Evolutionary conservation across 2,888 invertebrate genomes (phyloP).

Genomic region (Lithophane ornitopus): DNA sequence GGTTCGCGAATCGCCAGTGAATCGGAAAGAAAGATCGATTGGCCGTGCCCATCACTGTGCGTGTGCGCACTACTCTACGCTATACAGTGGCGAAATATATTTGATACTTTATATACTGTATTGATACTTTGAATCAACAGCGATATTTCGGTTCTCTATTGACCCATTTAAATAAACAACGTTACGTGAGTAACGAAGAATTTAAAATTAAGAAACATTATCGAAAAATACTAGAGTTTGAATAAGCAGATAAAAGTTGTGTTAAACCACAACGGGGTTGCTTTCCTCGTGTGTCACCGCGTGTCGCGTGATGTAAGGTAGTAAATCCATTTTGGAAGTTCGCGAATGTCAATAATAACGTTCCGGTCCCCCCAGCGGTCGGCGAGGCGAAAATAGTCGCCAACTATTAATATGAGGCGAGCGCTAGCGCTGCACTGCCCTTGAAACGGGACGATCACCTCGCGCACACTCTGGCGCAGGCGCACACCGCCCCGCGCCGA

Average conservation of each 20-base stretch:
- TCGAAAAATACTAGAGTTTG: conserved; percentile 12
- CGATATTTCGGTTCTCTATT: conserved; percentile 23
- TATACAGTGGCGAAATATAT: conserved; percentile 38
- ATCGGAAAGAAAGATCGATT: conserved; percentile 48
- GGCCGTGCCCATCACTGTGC: conserved; percentile 23
- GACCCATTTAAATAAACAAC: conserved; percentile 38
- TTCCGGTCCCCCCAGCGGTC: conserved; percentile 85
- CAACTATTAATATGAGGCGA: conserved; percentile 88
- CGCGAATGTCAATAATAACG: conserved; percentile 90
- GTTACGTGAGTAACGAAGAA: conserved; percentile 1
- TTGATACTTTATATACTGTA: conserved; percentile 57
- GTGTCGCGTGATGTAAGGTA: conserved; percentile 77
- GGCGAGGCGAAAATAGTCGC: conserved; percentile 89
- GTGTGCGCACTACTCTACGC: conserved; percentile 12
- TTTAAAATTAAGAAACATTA: neutral
- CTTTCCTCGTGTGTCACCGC: conserved; percentile 56
- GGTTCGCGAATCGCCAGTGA: conserved; percentile 50
- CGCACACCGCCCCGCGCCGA: conserved; percentile 63
- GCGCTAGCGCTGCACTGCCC: conserved; percentile 89
- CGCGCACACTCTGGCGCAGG: conserved; percentile 83
- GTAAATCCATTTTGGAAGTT: conserved; percentile 81
- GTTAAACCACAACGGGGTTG: conserved; percentile 33
- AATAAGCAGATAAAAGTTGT: conserved; percentile 8
- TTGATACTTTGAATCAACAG: conserved; percentile 45
- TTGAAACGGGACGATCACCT: conserved; percentile 90